Base-by-base conservation (phyloP, 2,888 invertebrate genomes). In the Tortrix viridana region DNA sequence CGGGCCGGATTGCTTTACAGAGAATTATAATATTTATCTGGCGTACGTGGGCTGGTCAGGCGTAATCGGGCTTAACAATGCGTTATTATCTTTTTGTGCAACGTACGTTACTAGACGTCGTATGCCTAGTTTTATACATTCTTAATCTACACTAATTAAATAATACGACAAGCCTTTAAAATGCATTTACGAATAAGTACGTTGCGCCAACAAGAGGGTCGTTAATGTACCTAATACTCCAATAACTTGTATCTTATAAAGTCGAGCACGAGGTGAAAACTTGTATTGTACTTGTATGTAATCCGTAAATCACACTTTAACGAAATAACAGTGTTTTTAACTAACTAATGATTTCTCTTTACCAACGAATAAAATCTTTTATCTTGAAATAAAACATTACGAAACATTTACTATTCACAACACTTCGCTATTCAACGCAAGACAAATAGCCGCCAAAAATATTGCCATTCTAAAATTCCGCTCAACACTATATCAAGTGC, bases 401-500 rank as follows among this genome's bases (percentile, higher is more conserved):
- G n/a, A n/a, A 14, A 19, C 6, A 37, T 37, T 53, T 16, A 22
- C 14, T 41, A 53, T 53, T 53, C 53, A 41, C 20, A 41, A 53
- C 41, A 37, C 49, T 7, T 44, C 19, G 5, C 5, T 37, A 32
- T 50, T 23, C 20, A 22, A 20, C 22, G 26, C 18, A 47, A 53
- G 44, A 56, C 41, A 49, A 43, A 62, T 46, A 26, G 38, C 37
- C 49, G 50, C 9, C 55, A 37, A 49, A 55, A 47, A 55, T 37
- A 49, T 49, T 48, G 43, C 20, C 32, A 49, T 20, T 61, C 49
- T 22, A 61, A 61, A 61, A 55, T 61, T 32, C 3, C 54, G 48
- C 54, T 53, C 60, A 44, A 20, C 61, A 56, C 61, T 62, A 56
- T 44, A 56, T 62, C 71, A 70, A 73, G 69, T 68, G 67, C 69